Evolutionary conservation across 2,888 invertebrate genomes (phyloP), one percentile per base, ranked within the genome.

Genomic region (Ommatoiulus sabulosus): DNA sequence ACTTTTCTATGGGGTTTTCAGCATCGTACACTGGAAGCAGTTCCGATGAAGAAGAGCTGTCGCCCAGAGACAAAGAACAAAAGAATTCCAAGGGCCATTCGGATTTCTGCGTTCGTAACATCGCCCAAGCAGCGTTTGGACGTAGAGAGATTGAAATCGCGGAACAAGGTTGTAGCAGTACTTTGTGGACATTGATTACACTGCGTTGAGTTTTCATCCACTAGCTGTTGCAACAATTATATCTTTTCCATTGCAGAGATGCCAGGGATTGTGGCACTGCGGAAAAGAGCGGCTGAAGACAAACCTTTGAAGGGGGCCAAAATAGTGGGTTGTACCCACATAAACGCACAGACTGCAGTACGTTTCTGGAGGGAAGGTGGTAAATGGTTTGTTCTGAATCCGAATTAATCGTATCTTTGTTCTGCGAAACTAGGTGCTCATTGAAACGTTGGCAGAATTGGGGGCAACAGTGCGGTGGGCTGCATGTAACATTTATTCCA

Each of bases 401-500:
- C 10, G 57, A 87, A 52, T 44, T 87, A 57, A 87, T 57, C 43
- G 7, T 87, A 10, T 46, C 57, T 52, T 87, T 57, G 20, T 35
- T 80, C 35, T 80, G 80, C 15, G 80, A 80, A 80, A 80, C 35
- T 44, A 93, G 93, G 93, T 93, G 12, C 91, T 94, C 88, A 92
- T 94, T 89, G 94, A 94, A 91, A 94, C 94, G 0, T 91, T 94
- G 88, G 91, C 92, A 12, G 91, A 92, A 20, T 91, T 94, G 52
- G 94, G 94, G 44, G 94, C 94, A 6, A 91, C 89, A 57, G 96
- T 99, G 3, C 95, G 98, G 92, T 98, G 98, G 98, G 97, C 98
- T 0, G 98, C 98, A 2, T 99, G 99, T 93, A 99, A 99, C 93
- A 99, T 99, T 91, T 99, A 98, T 93, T 99, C 98, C 89, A 99